These are phyloP conservation scores for Sinohyriopsis cumingii DNA, from an alignment of 2,888 invertebrate species.

Conservation along the genomic window DNA sequence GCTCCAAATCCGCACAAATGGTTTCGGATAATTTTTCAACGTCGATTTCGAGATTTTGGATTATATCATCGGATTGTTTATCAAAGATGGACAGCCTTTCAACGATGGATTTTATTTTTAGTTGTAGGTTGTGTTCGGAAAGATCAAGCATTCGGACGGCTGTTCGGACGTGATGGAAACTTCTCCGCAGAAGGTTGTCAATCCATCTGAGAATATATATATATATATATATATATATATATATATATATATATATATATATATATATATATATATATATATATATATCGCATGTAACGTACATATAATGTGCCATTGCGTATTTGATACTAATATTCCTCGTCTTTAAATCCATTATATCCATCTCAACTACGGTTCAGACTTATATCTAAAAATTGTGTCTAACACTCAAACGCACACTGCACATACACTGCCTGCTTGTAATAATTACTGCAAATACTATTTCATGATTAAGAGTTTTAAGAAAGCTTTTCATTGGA, in stretches of 20 bases:
- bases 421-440: no score
- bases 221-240: neutral
- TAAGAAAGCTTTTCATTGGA: no score
- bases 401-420: no score
- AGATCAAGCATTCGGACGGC: conserved; percentile 43
- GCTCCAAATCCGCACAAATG: conserved; percentile 25
- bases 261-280: no score
- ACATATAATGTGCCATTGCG: no score
- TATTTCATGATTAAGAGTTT: no score
- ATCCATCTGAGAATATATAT: conserved; percentile 49
- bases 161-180: conserved; percentile 45
- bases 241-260: conserved; percentile 2
- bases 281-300: no score
- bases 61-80: conserved; percentile 28
- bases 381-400: no score
- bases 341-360: no score
- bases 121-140: conserved; percentile 42
- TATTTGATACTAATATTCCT: no score
- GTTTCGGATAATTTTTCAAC: conserved; percentile 28
- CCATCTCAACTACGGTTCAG: no score
- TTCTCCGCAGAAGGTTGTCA: conserved; percentile 46
- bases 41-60: conserved; percentile 19
- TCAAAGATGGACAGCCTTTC: conserved; percentile 35
- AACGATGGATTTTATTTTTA: conserved; percentile 24
- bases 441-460: no score